phyloP scores from a whole-genome alignment of 2,113 vertebrate genomes.

The Columba livia region DNA sequence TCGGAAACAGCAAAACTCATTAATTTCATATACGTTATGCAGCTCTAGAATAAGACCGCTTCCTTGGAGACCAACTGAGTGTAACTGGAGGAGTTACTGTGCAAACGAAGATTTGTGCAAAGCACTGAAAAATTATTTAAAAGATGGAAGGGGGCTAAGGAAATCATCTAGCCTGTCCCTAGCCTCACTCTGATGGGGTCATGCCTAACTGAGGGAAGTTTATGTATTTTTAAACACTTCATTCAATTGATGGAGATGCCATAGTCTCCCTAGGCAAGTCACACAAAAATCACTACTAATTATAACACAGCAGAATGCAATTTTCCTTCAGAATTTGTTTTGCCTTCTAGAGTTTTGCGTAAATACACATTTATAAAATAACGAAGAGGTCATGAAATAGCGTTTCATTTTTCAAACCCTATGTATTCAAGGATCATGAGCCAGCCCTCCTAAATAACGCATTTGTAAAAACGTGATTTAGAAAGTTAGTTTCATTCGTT shows the following conservation, averaged over 20 bases:
- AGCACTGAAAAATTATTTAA: neutral
- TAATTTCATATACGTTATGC: neutral
- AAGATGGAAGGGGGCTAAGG: neutral
- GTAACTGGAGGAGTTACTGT: neutral
- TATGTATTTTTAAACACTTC: neutral
- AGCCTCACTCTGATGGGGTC: neutral
- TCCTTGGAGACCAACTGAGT: neutral
- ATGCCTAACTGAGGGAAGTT: neutral
- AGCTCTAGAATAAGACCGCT: neutral
- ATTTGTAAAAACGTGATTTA: accelerated
- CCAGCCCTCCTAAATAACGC: neutral
- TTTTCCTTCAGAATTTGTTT: neutral
- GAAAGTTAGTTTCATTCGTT: neutral
- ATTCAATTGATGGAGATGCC: neutral
- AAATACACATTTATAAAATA: neutral
- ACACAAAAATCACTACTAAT: neutral
- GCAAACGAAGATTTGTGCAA: neutral
- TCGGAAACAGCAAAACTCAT: neutral
- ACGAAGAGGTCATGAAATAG: accelerated
- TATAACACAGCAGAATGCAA: neutral
- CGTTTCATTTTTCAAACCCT: neutral
- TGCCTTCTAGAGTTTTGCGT: neutral
- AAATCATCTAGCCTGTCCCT: neutral
- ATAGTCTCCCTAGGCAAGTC: neutral
- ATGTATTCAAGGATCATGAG: accelerated